These are phyloP conservation scores for Callipepla squamata DNA, from an alignment of 2,113 vertebrate species.

Conservation along the genomic window DNA sequence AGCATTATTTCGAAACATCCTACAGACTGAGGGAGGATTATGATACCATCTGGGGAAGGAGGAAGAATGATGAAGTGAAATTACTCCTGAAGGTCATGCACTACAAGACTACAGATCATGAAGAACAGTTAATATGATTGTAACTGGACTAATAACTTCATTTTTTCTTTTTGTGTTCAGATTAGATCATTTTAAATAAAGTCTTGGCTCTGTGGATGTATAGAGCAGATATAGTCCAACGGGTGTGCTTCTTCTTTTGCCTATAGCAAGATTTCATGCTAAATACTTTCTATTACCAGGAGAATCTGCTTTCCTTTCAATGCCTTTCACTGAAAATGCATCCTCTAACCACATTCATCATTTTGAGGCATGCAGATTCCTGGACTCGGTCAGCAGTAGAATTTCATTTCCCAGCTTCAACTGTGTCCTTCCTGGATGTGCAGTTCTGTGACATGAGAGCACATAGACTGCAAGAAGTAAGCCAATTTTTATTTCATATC, in stretches of 20 bases:
- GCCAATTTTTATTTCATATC: not conserved
- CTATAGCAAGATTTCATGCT: not conserved
- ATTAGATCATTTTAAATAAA: not conserved
- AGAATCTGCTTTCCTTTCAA: not conserved
- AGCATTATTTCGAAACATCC: not conserved
- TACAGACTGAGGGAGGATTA: not conserved
- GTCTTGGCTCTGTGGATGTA: not conserved
- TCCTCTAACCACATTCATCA: not conserved
- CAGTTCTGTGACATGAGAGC: not conserved
- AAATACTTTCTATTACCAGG: not conserved
- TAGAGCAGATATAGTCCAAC: not conserved
- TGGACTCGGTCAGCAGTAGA: not conserved
- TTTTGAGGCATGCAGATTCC: not conserved
- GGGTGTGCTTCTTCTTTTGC: not conserved
- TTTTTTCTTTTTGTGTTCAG: not conserved
- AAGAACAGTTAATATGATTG: not conserved
- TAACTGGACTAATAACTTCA: not conserved
- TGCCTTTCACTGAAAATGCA: not conserved
- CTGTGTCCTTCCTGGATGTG: not conserved
- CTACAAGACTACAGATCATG: not conserved
- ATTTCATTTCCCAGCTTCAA: not conserved
- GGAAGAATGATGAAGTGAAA: not conserved
- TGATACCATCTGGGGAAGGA: fast-evolving
- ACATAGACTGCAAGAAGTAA: not conserved
- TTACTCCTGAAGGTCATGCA: not conserved